Base-by-base conservation (phyloP, 2,888 invertebrate species). In the Hoplodrina ambigua region DNA sequence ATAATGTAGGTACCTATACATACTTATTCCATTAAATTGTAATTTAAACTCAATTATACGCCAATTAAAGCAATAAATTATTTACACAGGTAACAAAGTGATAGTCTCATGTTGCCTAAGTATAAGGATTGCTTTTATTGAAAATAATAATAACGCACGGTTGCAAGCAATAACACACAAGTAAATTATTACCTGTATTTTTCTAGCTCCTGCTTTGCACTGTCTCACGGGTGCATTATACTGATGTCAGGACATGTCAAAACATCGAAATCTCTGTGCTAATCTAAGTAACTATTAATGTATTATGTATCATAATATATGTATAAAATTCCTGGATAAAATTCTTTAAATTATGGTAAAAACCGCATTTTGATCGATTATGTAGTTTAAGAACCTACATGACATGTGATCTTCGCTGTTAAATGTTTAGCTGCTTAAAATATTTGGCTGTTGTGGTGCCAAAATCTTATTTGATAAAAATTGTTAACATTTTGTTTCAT, bases 391-490 rank as follows among this genome's bases (percentile, higher is more conserved):
- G 19, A 46, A 67, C 30, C 30, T 72, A 66, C 25, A 20, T 44
- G 15, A 33, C 15, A 37, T 49, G 62, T 68, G 64, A 67, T 72
- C 25, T 61, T 63, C 41, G 50, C 59, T 57, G 46, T 69, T 59
- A 55, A 70, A 64, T 56, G 58, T 62, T 72, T 68, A 80, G 65
- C 77, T 70, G 73, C 80, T 75, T 79, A 46, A 55, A 53, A 67
- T 60, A 62, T 53, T 66, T 72, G 62, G 69, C 79, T 81, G 58
- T 54, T 68, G 55, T 11, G 69, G 82, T 81, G 82, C 81, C 82
- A 81, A 82, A 79, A 66, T 72, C 50, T 73, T 69, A 55, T 68
- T 74, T 74, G 37, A 69, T 59, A 69, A 70, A 69, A 66, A 63
- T 11, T 46, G 19, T 60, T 56, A 78, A 44, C 53, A 49, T 59